Base-by-base conservation (phyloP, 1,140 invertebrate species). In the Magallana angulata region DNA sequence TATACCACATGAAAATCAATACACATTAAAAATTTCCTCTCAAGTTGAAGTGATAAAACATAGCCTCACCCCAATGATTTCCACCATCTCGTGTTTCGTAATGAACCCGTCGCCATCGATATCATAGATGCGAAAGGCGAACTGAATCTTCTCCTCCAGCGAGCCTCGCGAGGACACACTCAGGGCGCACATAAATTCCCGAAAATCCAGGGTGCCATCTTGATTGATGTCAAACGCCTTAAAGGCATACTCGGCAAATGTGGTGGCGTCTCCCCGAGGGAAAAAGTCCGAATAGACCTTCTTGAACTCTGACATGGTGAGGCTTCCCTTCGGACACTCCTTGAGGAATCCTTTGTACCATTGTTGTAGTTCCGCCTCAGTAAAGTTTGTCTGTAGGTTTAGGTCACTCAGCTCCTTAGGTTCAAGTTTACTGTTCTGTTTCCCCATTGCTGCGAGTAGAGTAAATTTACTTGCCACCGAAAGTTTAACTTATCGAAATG, bases 21-120 rank as follows among this genome's bases (percentile, higher is more conserved):
- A 30, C 12, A 76, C 68, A 76, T 24, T 30, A 76, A 76, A 24
- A 64, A 16, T 64, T 36, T 18, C 8, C 24, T 76, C 36, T 76
- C 8, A 76, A 76, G 24, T 36, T 30, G 24, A 48, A 30, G 60
- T 64, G 60, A n/a, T 64, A 16, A 7, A 16, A 18, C 18, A 18
- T 76, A 12, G 18, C 24, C 95, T 99, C 87, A 98, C 98, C 93
- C 99, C 98, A 14, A 99, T 98, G 94, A 99, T 99, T 95, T 99
- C 98, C 94, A 76, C 24, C 68, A 76, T 76, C 68, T 76, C 68
- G 1, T 18, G 24, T 24, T 76, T 76, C 18, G 68, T 12, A 76
- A 76, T 76, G 12, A 36, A 24, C 12, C 68, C 68, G 24, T 76
- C 68, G 5, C 68, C 68, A 8, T 76, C 24, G 11, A 76, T 11